Base-by-base conservation (phyloP, 2,113 vertebrate species). In the Theristicus caerulescens region DNA sequence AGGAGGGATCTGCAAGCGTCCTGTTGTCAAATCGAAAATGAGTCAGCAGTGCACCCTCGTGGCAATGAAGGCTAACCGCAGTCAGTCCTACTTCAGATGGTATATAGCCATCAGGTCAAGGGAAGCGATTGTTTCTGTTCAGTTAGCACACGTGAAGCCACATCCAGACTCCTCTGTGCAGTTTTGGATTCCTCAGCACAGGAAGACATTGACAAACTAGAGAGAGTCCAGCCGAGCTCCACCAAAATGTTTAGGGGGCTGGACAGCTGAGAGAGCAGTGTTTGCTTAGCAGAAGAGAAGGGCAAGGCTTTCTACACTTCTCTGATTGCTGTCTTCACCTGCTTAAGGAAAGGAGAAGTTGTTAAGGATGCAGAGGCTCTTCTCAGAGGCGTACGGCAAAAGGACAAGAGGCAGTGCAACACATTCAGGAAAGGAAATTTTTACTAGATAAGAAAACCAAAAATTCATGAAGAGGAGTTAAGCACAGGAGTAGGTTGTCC, bases 1-100 rank as follows among this genome's bases (percentile, higher is more conserved):
- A 0, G 36, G 15, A 2, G 1, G 1, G 42, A 2, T 7, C 12
- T 13, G 36, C 20, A 0, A 29, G 16, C 0, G 1, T 6, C 34
- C 3, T 2, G 4, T 13, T 8, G 69, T 2, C 26, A 3, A 7
- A 2, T 8, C n/a, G 47, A 49, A 32, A 24, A 16, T 40, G 26
- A 21, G 44, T 31, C 64, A 34, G 79, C 52, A 82, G 57, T 29
- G 47, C 36, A 0, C 44, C 55, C 74, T 2, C 36, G n/a, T 21
- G 83, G 86, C 74, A 25, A 0, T 3, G n/a, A 3, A 0, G 5
- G 10, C 4, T 10, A 49, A 32, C 29, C 1, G 13, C 62, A 20
- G 12, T 1, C 44, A 3, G 20, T 6, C 31, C 81, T 32, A 6
- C 47, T 18, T 11, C 34, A 2, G 25, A 3, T 2, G 27, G 25